These are phyloP conservation scores for Drosophila albomicans DNA, from an alignment of 1,140 invertebrate species.

Conservation along the genomic window DNA sequence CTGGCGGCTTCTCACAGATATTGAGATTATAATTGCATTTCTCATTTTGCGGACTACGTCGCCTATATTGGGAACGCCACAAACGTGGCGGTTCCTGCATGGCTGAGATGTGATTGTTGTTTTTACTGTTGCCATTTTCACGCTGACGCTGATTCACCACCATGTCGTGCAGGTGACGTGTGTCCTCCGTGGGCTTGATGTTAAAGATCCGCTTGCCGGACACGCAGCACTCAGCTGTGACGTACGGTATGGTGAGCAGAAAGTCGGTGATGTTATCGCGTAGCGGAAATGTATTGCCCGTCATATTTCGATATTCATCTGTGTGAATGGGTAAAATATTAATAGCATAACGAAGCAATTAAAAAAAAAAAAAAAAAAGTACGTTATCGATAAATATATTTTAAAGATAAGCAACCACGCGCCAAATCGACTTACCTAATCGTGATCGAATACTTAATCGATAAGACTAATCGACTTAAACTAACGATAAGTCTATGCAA, in stretches of 20 bases:
- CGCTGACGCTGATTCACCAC: constrained; percentile 67
- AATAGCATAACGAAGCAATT: background rate
- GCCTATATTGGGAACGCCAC: constrained; percentile 56
- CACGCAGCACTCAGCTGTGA: constrained; percentile 71
- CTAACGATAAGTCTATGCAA: too few relatives aligned
- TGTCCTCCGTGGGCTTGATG: constrained; percentile 65
- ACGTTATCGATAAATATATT: background rate
- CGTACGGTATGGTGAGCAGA: constrained; percentile 75
- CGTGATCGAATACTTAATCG: too few relatives aligned
- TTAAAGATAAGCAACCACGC: too few relatives aligned
- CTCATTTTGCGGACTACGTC: constrained; percentile 22
- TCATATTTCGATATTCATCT: constrained; percentile 79
- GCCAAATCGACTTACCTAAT: too few relatives aligned
- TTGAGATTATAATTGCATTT: constrained; percentile 27
- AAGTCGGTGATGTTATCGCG: constrained; percentile 77
- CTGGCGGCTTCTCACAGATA: constrained; percentile 25
- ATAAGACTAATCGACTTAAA: too few relatives aligned
- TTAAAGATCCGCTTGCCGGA: constrained; percentile 75
- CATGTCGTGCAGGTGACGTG: constrained; percentile 74
- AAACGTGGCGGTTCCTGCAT: constrained; percentile 48
- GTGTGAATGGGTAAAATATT: background rate
- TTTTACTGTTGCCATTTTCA: constrained; percentile 16
- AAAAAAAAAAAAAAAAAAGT: background rate
- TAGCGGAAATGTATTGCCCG: constrained; percentile 69
- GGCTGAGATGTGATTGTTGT: background rate